phyloP scores from a whole-genome alignment of 1,140 invertebrate species.

The Tetramorium alpestre region DNA sequence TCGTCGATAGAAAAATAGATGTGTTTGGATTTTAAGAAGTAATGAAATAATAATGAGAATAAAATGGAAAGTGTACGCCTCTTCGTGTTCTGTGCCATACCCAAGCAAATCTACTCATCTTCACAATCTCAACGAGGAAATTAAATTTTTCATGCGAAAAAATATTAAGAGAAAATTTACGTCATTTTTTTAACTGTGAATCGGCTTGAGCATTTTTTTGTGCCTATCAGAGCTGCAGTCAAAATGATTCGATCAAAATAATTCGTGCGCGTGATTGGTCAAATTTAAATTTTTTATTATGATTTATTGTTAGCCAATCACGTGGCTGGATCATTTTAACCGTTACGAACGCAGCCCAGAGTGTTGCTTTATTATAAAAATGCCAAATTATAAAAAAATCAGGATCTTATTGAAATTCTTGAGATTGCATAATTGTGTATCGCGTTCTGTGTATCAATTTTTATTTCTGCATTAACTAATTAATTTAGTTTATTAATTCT shows the following conservation, averaged over 20 bases:
- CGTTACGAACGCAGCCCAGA: too few species aligned
- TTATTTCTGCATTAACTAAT: neutral
- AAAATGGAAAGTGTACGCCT: conserved; percentile 46
- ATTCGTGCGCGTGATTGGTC: too few species aligned
- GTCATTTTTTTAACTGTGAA: neutral
- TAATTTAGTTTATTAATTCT: too few species aligned
- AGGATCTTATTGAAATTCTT: neutral
- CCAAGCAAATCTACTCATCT: too few species aligned
- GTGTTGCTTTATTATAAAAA: neutral
- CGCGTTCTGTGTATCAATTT: neutral
- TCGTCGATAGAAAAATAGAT: conserved; percentile 80
- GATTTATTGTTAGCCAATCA: too few species aligned
- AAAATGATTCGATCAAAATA: too few species aligned
- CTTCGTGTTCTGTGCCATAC: neutral
- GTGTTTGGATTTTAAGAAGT: conserved; percentile 81
- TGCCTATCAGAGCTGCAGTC: too few species aligned
- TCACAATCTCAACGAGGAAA: too few species aligned
- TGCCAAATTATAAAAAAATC: neutral
- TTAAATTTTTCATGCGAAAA: neutral
- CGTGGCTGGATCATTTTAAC: too few species aligned
- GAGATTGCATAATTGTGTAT: neutral
- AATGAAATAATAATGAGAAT: conserved; percentile 70
- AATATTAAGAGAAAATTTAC: neutral
- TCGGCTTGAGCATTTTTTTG: neutral
- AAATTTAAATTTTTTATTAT: too few species aligned